Evolutionary conservation across 2,888 invertebrate species (phyloP).

Genomic region (Latrodectus hesperus): DNA sequence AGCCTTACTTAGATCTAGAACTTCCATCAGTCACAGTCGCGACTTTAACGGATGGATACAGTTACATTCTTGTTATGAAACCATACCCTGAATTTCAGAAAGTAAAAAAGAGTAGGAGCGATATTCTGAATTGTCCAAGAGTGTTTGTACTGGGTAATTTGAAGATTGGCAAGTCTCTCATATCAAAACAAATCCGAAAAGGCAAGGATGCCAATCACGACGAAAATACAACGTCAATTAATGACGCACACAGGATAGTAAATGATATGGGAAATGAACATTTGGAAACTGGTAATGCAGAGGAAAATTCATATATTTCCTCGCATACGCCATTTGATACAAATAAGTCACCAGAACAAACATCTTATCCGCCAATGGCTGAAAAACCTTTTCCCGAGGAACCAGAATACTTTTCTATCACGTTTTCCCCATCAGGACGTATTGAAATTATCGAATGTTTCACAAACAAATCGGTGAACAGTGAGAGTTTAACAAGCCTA

Average conservation of each 20-base stretch:
- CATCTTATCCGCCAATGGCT: background rate
- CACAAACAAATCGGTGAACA: slow-evolving; percentile 27
- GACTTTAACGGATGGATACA: slow-evolving; percentile 26
- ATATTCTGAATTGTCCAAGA: background rate
- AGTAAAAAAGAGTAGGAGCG: background rate
- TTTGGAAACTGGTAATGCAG: background rate
- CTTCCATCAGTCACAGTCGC: slow-evolving; percentile 18
- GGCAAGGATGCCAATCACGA: background rate
- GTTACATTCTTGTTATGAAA: slow-evolving; percentile 19
- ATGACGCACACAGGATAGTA: background rate
- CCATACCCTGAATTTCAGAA: slow-evolving; percentile 14
- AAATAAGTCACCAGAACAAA: background rate
- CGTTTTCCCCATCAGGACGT: slow-evolving; percentile 9
- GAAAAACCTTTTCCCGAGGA: slow-evolving; percentile 22
- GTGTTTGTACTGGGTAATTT: slow-evolving; percentile 40
- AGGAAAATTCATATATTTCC: background rate
- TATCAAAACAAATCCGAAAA: background rate
- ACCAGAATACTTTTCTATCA: slow-evolving; percentile 44
- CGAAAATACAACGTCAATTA: background rate
- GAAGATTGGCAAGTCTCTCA: slow-evolving; percentile 15
- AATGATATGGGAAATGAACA: background rate
- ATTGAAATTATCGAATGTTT: slow-evolving; percentile 45
- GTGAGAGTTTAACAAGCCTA: slow-evolving; percentile 25
- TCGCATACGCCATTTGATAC: background rate
- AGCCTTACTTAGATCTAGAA: background rate